Conservation (phyloP, 2,888 invertebrate species). For the Eustalomyia histrio region DNA sequence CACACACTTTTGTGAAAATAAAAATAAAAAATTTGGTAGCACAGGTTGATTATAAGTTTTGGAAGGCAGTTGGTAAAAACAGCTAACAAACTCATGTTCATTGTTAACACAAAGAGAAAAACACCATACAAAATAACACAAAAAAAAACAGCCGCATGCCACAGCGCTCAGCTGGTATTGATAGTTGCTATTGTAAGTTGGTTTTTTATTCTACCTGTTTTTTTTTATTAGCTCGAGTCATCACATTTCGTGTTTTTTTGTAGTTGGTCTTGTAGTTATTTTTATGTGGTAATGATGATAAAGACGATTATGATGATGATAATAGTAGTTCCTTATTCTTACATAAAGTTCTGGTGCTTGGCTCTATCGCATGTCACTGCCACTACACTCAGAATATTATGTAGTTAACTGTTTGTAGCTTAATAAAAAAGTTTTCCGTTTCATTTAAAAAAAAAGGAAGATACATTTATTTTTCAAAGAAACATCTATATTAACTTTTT, state of each 20-base stretch:
- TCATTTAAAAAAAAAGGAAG: too few relatives aligned
- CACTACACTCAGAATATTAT: too few relatives aligned
- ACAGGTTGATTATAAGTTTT: conserved; percentile 61
- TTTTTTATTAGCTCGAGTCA: conserved; percentile 58
- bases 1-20: conserved; percentile 28
- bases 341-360: conserved; percentile 51
- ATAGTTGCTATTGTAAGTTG: conserved; percentile 20
- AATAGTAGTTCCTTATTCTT: conserved; percentile 55
- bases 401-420: too few relatives aligned
- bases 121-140: conserved; percentile 16
- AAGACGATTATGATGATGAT: conserved; percentile 24
- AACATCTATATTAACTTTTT: too few relatives aligned
- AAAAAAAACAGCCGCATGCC: conserved; percentile 58
- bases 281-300: conserved; percentile 20
- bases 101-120: conserved; percentile 47
- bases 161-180: conserved; percentile 59
- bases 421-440: too few relatives aligned
- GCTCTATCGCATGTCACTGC: conserved; percentile 54
- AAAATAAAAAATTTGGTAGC: conserved; percentile 58
- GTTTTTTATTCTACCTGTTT: conserved; percentile 51
- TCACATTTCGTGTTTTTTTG: conserved; percentile 27
- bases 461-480: too few relatives aligned
- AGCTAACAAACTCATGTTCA: conserved; percentile 45
- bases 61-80: conserved; percentile 62
- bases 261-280: conserved; percentile 15